These are phyloP conservation scores for Gyps fulvus DNA, from an alignment of 2,113 vertebrate genomes.

Conservation along the genomic window DNA sequence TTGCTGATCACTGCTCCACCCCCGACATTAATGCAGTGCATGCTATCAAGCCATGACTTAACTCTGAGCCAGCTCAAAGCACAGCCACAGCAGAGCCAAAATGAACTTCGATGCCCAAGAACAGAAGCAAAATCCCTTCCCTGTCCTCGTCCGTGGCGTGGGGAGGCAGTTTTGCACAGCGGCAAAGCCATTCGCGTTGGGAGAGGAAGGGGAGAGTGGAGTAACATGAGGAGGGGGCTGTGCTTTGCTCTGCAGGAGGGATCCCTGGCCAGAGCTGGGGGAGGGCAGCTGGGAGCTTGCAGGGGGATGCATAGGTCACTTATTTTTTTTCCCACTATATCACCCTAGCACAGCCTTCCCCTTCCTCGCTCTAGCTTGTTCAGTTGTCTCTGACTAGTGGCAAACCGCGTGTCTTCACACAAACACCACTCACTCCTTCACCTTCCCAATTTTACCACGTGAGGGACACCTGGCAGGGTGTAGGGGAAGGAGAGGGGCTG, in stretches of 20 bases:
- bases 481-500: not conserved
- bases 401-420: not conserved
- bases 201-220: not conserved
- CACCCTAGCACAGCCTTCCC: not conserved
- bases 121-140: not conserved
- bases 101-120: not conserved
- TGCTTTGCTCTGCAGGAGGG: not conserved
- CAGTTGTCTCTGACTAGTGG: not conserved
- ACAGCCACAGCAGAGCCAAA: not conserved
- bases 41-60: not conserved
- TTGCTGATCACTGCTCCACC: not conserved
- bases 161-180: not conserved
- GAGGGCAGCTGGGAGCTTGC: not conserved
- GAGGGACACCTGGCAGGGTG: not conserved
- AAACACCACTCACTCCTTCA: not conserved
- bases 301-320: not conserved
- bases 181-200: not conserved
- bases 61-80: not conserved
- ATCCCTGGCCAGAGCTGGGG: not conserved
- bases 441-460: not conserved
- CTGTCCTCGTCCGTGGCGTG: not conserved
- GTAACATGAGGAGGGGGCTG: not conserved
- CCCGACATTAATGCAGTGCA: not conserved
- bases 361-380: not conserved
- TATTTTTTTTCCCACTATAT: not conserved